Evolutionary conservation across 2,113 vertebrate species (phyloP).

Genomic region (Anolis sagrei): DNA sequence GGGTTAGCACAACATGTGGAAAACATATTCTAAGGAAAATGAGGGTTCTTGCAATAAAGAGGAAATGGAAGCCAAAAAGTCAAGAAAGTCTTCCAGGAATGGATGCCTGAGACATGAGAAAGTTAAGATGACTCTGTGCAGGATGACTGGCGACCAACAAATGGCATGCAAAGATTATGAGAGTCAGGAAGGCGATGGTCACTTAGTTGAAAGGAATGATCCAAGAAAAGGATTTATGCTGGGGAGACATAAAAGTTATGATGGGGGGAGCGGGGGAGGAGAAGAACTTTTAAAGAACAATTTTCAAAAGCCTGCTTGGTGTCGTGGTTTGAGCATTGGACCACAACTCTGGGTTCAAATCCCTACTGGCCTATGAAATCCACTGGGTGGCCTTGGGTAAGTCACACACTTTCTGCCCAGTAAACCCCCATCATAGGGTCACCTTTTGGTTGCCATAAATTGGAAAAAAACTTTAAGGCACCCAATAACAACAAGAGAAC

Average conservation of each 20-base stretch:
- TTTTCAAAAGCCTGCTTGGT: too few species aligned
- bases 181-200: slow-evolving; percentile 37
- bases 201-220: rapidly evolving
- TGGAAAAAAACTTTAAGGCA: too few species aligned
- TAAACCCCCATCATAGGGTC: too few species aligned
- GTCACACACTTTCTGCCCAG: too few species aligned
- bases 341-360: too few species aligned
- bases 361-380: too few species aligned
- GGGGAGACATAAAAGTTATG: slow-evolving; percentile 20
- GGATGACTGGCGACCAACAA: slow-evolving; percentile 40
- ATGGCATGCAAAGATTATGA: neutral
- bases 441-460: too few species aligned
- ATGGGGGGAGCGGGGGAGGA: neutral
- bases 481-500: too few species aligned
- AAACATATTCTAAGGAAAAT: neutral
- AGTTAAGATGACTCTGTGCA: slow-evolving; percentile 45
- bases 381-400: too few species aligned
- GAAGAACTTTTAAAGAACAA: neutral
- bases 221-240: neutral
- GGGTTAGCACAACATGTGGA: rapidly evolving
- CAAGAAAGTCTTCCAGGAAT: neutral
- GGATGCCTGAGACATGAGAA: neutral
- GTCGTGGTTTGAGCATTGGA: too few species aligned
- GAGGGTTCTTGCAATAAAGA: neutral
- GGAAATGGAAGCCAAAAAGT: neutral